These are phyloP conservation scores for Heteromormyrus szaboi DNA, from an alignment of 2,797 vertebrate species.

Conservation along the genomic window DNA sequence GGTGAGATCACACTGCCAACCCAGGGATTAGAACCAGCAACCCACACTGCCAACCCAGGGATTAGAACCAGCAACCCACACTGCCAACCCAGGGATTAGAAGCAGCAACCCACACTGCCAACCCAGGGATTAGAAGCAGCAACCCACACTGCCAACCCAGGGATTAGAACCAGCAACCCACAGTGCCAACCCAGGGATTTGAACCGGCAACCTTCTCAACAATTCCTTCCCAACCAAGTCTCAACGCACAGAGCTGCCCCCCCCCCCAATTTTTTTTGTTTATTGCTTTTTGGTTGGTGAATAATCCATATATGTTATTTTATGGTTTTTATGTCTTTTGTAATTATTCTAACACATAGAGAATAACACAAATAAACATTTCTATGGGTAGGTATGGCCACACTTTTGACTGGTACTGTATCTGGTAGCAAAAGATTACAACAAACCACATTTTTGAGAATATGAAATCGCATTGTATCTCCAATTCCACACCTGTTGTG, in stretches of 20 bases:
- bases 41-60: background rate
- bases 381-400: background rate
- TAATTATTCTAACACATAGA: background rate
- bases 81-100: no score
- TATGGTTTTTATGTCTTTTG: background rate
- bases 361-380: background rate
- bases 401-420: background rate
- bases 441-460: background rate
- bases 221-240: background rate
- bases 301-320: background rate
- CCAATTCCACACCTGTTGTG: background rate
- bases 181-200: background rate
- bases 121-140: background rate
- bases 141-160: background rate
- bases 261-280: background rate
- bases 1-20: background rate
- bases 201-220: background rate
- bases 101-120: background rate
- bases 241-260: background rate
- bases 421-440: background rate
- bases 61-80: background rate
- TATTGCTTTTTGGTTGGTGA: background rate
- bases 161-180: background rate
- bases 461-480: background rate
- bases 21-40: background rate